A percentile compares a stretch with the other conserved stretches of the same genome.
Evolutionary conservation across 1,140 invertebrate species (phyloP).

Genomic region (Zaprionus ornatus): DNA sequence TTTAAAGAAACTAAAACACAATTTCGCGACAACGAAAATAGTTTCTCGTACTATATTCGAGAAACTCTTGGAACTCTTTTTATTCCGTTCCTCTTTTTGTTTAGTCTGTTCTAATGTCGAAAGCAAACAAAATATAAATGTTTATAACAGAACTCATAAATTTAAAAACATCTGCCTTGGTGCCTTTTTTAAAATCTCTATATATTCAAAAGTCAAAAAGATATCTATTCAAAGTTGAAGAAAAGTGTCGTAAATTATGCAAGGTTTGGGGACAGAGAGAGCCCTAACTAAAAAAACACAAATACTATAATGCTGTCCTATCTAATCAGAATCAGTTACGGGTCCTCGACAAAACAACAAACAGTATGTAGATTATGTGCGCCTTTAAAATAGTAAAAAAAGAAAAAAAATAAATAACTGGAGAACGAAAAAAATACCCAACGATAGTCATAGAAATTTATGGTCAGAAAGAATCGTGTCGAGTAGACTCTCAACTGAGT

Average conservation of each 20-base stretch:
- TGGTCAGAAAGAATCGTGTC: conserved; percentile 15
- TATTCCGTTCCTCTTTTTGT: neutral
- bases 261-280: conserved; percentile 49
- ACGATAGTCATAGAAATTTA: conserved; percentile 37
- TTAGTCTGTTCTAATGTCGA: neutral
- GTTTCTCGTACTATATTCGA: neutral
- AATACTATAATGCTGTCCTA: conserved; percentile 39
- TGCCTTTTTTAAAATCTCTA: conserved; percentile 10
- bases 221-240: conserved; percentile 16
- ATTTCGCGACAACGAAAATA: no score
- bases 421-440: conserved; percentile 23
- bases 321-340: conserved; percentile 57
- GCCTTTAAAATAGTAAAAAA: conserved; percentile 2
- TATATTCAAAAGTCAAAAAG: conserved; percentile 24
- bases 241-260: conserved; percentile 66
- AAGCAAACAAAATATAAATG: conserved; percentile 3
- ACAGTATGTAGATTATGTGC: conserved; percentile 19
- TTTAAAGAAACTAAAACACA: neutral
- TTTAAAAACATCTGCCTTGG: conserved; percentile 14
- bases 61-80: neutral
- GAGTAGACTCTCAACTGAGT: conserved; percentile 28
- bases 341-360: conserved; percentile 7
- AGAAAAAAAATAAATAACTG: conserved; percentile 9
- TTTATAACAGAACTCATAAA: conserved; percentile 2
- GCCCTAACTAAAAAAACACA: conserved; percentile 17